A percentile compares a stretch with the other conserved stretches of the same genome.
Conservation (phyloP, 2,797 vertebrate species). For the Acanthornis magna region DNA sequence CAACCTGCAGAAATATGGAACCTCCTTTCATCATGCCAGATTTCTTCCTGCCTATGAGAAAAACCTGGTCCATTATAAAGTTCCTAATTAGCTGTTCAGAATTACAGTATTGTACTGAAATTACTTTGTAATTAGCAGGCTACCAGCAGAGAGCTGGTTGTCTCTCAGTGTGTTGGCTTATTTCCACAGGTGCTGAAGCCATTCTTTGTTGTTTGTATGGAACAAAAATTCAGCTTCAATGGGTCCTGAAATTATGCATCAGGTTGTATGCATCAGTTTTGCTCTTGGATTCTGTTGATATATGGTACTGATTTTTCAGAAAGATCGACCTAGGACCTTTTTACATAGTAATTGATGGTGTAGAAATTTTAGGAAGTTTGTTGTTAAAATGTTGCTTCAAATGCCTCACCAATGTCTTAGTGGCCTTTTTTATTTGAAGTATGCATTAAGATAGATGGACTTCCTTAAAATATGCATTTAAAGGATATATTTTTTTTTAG, state of each 20-base stretch:
- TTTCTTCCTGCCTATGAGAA: neutral
- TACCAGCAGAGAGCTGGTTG: slow-evolving; percentile 44
- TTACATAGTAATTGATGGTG: neutral
- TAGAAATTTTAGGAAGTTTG: neutral
- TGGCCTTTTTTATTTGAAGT: neutral
- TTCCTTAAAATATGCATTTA: neutral
- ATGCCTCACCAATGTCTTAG: neutral
- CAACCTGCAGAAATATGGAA: neutral
- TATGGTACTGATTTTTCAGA: neutral
- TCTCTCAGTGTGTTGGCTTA: slow-evolving; percentile 11
- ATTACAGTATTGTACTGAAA: slow-evolving; percentile 31
- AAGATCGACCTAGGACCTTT: neutral
- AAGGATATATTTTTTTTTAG: neutral
- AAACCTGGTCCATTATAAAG: neutral
- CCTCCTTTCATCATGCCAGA: neutral
- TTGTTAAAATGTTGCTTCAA: neutral
- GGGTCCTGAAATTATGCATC: neutral
- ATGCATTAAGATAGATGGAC: neutral
- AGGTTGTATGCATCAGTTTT: neutral
- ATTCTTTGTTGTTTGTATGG: neutral
- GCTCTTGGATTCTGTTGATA: neutral
- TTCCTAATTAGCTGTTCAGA: slow-evolving; percentile 66
- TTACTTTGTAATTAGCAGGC: slow-evolving; percentile 51
- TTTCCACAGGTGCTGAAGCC: neutral
- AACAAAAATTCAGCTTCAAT: neutral